phyloP scores from a whole-genome alignment of 2,113 vertebrate genomes.

The Ochotona princeps region DNA sequence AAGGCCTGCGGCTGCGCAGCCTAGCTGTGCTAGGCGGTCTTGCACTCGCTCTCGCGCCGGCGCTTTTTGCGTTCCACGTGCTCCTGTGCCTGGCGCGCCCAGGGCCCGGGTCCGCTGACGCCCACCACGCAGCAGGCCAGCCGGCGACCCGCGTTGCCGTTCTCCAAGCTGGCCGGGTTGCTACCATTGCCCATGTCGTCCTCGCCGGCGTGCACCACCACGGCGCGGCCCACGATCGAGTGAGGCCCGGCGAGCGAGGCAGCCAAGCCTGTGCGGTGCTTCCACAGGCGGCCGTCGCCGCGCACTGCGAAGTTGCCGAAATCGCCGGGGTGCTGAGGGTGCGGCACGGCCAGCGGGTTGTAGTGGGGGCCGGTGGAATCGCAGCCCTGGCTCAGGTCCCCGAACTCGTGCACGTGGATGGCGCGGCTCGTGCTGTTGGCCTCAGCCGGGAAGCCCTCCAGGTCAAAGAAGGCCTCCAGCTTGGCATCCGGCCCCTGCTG shows the following conservation, averaged over 20 bases:
- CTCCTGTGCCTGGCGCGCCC: constrained; percentile 79
- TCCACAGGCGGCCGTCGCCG: constrained; percentile 86
- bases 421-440: constrained; percentile 83
- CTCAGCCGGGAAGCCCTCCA: constrained; percentile 88
- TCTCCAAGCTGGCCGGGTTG: constrained; percentile 89
- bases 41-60: constrained; percentile 59
- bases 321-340: constrained; percentile 95
- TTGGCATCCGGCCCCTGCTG: constrained; percentile 84
- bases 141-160: constrained; percentile 94
- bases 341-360: constrained; percentile 88
- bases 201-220: constrained; percentile 92
- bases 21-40: not conserved
- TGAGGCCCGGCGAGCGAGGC: constrained; percentile 88
- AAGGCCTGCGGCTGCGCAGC: too few species aligned
- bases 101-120: constrained; percentile 81
- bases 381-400: constrained; percentile 92
- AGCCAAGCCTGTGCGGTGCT: constrained; percentile 68
- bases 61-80: constrained; percentile 75
- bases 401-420: constrained; percentile 94
- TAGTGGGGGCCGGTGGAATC: constrained; percentile 92
- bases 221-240: constrained; percentile 90
- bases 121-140: constrained; percentile 95
- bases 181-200: constrained; percentile 94
- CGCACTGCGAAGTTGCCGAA: constrained; percentile 93
- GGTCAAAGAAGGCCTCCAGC: constrained; percentile 86